Evolutionary conservation across 2,888 invertebrate genomes (phyloP).

Genomic region (Acanthopleura granulata): DNA sequence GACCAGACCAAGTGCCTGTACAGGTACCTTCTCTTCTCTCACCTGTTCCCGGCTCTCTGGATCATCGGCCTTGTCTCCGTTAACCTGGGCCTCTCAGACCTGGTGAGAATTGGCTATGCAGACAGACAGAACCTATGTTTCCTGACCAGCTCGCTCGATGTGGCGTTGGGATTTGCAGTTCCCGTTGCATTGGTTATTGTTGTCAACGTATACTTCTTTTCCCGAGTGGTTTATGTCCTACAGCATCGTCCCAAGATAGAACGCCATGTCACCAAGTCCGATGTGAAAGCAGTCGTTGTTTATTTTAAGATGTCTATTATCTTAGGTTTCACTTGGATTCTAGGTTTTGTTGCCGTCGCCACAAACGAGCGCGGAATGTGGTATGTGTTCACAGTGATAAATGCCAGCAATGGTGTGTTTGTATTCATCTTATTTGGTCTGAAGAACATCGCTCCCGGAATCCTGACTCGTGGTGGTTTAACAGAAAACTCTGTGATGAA

Average conservation of each 20-base stretch:
- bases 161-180: neutral
- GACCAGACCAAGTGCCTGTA: neutral
- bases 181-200: constrained; percentile 14
- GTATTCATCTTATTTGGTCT: constrained; percentile 8
- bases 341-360: neutral
- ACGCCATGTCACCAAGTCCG: neutral
- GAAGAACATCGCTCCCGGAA: neutral
- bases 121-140: neutral
- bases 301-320: constrained; percentile 11
- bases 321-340: constrained; percentile 11
- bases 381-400: constrained; percentile 13
- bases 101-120: neutral
- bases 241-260: neutral
- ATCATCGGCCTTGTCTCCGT: neutral
- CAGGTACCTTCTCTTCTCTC: neutral
- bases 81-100: neutral
- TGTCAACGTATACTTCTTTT: neutral
- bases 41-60: neutral
- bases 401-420: constrained; percentile 2
- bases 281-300: neutral
- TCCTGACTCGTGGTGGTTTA: neutral
- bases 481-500: neutral
- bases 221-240: neutral
- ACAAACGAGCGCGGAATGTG: neutral
- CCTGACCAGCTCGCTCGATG: neutral